Evolutionary conservation across 2,888 invertebrate genomes (phyloP), one percentile per base, ranked within the genome.

Genomic region (Harpalus rufipes): DNA sequence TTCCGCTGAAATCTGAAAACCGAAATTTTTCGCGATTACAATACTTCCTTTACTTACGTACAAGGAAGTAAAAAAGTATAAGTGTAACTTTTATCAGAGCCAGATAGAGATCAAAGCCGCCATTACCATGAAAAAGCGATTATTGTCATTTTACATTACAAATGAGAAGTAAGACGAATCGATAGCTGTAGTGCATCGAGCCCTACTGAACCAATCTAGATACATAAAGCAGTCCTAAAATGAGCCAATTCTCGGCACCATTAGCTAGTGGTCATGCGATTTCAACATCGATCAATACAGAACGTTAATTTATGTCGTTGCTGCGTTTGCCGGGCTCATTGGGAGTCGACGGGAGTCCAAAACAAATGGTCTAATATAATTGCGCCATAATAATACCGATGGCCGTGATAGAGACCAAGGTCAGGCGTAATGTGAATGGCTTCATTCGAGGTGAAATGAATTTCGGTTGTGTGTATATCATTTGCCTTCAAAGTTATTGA

Each of bases 381-480:
- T 85, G 85, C 85, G 85, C 80, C 80, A 80, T 79, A 85, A 85
- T 80, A 79, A 85, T 80, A 85, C 58, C 68, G 58, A 80, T 72
- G 85, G 65, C 80, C 85, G 58, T 85, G 85, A 85, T 85, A 63
- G 68, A 56, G 32, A 18, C 59, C 85, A 85, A 85, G 85, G 85
- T 59, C 85, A 85, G 21, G 21, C 8, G 51, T 78, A 65, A 85
- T 85, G 84, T 79, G 84, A 85, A 85, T 85, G 85, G 79, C 80
- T 80, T 72, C 56, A 79, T 80, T 85, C 85, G 85, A 85, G 85
- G 85, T 83, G 85, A 85, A 80, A 80, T 83, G 76, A 76, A 61
- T 83, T 83, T 83, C 83, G 83, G 72, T 51, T 44, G 18, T 56
- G 68, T 83, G 61, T 83, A 83, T 83, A 83, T 74, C 83, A 83